These are phyloP conservation scores for Andrena praecox DNA, from an alignment of 2,888 invertebrate species.

Conservation along the genomic window DNA sequence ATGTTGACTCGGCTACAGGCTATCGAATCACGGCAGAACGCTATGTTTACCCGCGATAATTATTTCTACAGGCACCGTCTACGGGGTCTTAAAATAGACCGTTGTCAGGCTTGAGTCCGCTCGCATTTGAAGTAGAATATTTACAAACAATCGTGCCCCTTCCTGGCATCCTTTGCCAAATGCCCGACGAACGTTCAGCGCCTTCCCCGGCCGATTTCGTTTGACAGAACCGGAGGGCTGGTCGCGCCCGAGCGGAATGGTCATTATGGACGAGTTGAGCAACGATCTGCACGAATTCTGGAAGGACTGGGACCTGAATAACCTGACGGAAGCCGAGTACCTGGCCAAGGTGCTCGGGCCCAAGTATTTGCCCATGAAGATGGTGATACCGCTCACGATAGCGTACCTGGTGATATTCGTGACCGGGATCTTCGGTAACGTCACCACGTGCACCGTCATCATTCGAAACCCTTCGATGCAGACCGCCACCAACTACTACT, in stretches of 20 bases:
- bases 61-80: slow-evolving; percentile 42
- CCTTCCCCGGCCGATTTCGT: neutral
- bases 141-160: neutral
- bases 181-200: neutral
- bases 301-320: slow-evolving; percentile 71
- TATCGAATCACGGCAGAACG: slow-evolving; percentile 41
- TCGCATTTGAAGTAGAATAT: neutral
- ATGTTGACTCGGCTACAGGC: slow-evolving; percentile 34
- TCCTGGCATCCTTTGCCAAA: slow-evolving; percentile 6
- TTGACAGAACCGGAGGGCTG: neutral
- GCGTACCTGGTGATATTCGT: slow-evolving; percentile 92
- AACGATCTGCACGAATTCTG: slow-evolving; percentile 72
- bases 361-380: slow-evolving; percentile 82
- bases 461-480: slow-evolving; percentile 93
- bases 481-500: slow-evolving; percentile 96
- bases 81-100: slow-evolving; percentile 21
- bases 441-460: slow-evolving; percentile 94
- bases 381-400: slow-evolving; percentile 87
- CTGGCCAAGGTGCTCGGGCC: slow-evolving; percentile 83
- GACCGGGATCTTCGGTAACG: slow-evolving; percentile 93
- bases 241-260: neutral
- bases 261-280: slow-evolving; percentile 58
- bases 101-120: neutral
- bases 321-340: slow-evolving; percentile 83
- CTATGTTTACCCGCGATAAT: slow-evolving; percentile 58